Percentiles rank a stretch among this genome's conserved stretches.
Conservation (phyloP, 53 echinoderm and acorn worm genomes). For the Echinarachnius parma region DNA sequence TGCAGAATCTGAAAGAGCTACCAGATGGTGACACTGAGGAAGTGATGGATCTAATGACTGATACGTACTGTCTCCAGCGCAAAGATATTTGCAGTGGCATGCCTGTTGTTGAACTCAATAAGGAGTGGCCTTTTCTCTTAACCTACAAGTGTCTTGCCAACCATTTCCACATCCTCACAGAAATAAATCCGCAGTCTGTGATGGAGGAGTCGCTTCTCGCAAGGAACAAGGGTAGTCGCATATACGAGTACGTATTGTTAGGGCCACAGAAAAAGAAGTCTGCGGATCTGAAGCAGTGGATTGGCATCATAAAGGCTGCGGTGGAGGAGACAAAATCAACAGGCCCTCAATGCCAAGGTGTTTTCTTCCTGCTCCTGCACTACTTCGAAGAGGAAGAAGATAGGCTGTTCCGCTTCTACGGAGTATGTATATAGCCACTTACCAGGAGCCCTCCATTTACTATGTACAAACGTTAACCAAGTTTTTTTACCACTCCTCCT, state of each 20-base stretch:
- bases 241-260: conserved; percentile 44
- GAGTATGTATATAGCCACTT: conserved; percentile 31
- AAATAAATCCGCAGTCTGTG: conserved; percentile 39
- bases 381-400: conserved; percentile 51
- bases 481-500: background rate
- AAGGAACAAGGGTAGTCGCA: conserved; percentile 49
- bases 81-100: conserved; percentile 54
- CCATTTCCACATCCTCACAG: conserved; percentile 49
- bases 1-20: conserved; percentile 51
- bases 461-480: background rate
- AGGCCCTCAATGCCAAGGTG: conserved; percentile 42
- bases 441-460: background rate
- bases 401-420: conserved; percentile 51
- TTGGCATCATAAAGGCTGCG: conserved; percentile 49
- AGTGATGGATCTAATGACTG: conserved; percentile 48
- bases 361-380: conserved; percentile 52
- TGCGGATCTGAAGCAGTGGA: conserved; percentile 46
- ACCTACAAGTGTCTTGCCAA: conserved; percentile 49
- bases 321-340: conserved; percentile 52
- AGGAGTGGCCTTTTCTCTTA: conserved; percentile 57
- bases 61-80: conserved; percentile 49
- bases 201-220: conserved; percentile 48
- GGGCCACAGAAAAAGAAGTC: conserved; percentile 41
- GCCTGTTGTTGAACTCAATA: conserved; percentile 49
- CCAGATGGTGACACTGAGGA: conserved; percentile 47